A percentile compares a stretch with the other conserved stretches of the same genome.
Conservation (phyloP, 2,113 vertebrate species). For the Bos taurus region DNA sequence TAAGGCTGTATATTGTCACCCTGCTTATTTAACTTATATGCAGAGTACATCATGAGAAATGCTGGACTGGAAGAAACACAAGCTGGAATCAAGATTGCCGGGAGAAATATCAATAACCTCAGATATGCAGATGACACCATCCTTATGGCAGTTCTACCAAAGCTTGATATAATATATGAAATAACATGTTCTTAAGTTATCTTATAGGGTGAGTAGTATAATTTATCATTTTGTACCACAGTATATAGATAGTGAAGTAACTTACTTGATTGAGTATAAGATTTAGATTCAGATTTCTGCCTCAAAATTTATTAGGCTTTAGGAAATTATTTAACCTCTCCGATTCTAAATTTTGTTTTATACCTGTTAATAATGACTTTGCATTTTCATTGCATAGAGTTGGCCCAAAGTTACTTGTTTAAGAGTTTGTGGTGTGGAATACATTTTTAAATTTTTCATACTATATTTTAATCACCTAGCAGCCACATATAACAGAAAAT, state of each 20-base stretch:
- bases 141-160: background rate
- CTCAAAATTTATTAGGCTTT: background rate
- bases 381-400: background rate
- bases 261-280: background rate
- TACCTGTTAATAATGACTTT: background rate
- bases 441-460: conserved; percentile 5
- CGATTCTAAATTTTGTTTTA: background rate
- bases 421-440: background rate
- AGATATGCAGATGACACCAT: no score
- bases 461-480: background rate
- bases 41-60: no score
- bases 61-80: no score
- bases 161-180: background rate
- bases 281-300: background rate
- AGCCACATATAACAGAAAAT: background rate
- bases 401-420: background rate
- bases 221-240: background rate
- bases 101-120: no score
- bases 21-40: no score
- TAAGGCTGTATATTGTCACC: no score
- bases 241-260: background rate
- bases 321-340: background rate
- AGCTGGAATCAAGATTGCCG: no score
- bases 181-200: background rate
- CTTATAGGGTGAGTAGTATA: background rate